Evolutionary conservation across 2,888 invertebrate genomes (phyloP).

Genomic region (Congeria kusceri): DNA sequence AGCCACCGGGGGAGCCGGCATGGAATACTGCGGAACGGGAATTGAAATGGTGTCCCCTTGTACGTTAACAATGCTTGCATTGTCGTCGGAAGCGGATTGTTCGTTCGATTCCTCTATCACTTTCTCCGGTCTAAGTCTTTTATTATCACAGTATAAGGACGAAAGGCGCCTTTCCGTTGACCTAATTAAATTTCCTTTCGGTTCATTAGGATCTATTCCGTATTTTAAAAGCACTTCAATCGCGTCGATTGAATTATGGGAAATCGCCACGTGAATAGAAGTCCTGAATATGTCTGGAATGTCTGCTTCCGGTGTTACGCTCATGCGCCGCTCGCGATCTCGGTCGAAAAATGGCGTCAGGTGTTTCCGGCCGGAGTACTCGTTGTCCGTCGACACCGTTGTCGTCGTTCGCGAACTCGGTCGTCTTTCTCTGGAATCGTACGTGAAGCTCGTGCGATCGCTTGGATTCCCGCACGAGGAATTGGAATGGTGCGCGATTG

Average conservation of each 20-base stretch:
- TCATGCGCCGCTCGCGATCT: constrained; percentile 80
- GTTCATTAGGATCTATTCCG: constrained; percentile 88
- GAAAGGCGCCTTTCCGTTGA: constrained; percentile 41
- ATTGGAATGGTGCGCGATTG: constrained; percentile 48
- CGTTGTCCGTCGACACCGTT: constrained; percentile 67
- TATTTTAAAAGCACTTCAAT: constrained; percentile 87
- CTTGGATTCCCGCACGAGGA: constrained; percentile 4
- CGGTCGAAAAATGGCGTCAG: constrained; percentile 84
- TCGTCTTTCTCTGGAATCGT: constrained; percentile 71
- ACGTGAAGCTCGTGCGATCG: constrained; percentile 48
- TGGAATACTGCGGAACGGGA: constrained; percentile 8
- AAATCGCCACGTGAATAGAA: constrained; percentile 88
- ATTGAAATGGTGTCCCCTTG: constrained; percentile 23
- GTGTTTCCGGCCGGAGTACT: constrained; percentile 82
- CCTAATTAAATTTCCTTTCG: constrained; percentile 81
- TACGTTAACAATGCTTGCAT: constrained; percentile 15
- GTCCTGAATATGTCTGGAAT: constrained; percentile 86
- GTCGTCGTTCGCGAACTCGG: constrained; percentile 68
- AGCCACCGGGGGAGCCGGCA: background rate
- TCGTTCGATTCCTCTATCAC: constrained; percentile 55
- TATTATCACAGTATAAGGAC: constrained; percentile 42
- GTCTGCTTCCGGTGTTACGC: constrained; percentile 81
- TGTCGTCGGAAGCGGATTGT: constrained; percentile 31
- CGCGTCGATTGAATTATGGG: constrained; percentile 87
- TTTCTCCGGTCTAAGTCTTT: constrained; percentile 44